Conservation (phyloP, 2,113 vertebrate species). For the Varanus salvator region DNA sequence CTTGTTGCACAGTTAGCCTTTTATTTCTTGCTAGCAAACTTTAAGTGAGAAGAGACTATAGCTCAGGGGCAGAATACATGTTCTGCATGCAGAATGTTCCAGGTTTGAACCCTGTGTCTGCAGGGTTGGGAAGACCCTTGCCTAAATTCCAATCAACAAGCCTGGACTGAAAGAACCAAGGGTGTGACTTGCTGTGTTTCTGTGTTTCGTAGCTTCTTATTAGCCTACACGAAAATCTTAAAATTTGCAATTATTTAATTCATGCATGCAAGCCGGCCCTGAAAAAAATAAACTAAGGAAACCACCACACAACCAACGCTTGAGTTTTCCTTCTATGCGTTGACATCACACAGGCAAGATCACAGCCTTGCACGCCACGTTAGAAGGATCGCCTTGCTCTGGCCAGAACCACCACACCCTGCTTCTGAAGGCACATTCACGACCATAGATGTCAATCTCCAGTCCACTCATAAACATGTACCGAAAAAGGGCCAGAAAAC, state of each 20-base stretch:
- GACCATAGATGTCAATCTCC: no score
- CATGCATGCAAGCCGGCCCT: neutral
- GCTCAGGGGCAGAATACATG: no score
- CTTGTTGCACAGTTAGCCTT: no score
- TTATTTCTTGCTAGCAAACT: neutral
- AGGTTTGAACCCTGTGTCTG: no score
- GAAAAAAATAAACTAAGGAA: no score
- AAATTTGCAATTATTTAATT: neutral
- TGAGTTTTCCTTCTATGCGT: no score
- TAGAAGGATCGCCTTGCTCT: neutral
- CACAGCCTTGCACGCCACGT: neutral
- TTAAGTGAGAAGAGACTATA: neutral
- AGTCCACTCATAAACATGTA: neutral
- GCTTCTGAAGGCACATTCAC: neutral
- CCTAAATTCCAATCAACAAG: no score
- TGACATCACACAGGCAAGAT: neutral
- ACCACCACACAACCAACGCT: neutral
- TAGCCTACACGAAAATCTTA: neutral
- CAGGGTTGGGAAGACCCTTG: no score
- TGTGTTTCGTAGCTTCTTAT: neutral
- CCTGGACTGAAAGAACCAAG: no score
- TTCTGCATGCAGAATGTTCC: no score
- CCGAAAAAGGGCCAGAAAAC: rapidly evolving
- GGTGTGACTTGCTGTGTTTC: no score
- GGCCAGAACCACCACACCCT: neutral